Percentiles rank a stretch among this genome's conserved stretches.
Conservation (phyloP, 1,140 invertebrate species). For the Octopus sinensis region DNA sequence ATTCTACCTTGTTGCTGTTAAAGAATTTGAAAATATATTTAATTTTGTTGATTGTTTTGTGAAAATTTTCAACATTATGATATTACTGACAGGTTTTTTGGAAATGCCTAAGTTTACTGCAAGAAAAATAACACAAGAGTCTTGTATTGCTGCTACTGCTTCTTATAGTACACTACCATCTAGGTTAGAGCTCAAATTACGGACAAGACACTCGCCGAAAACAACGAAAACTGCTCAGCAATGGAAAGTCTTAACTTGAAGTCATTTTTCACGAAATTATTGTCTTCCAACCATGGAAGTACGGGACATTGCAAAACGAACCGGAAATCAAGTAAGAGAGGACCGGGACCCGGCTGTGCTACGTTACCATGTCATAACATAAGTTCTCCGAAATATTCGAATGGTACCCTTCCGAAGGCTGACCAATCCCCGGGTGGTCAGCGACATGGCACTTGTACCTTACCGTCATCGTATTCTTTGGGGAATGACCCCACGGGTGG, state of each 20-base stretch:
- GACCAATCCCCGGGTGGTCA: not conserved
- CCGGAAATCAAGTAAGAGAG: not conserved
- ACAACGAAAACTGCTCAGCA: not conserved
- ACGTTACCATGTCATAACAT: not conserved
- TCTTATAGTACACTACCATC: too few relatives aligned
- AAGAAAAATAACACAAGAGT: not conserved
- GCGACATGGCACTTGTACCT: not conserved
- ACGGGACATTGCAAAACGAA: constrained; percentile 1
- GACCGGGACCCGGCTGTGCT: not conserved
- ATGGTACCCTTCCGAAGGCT: not conserved
- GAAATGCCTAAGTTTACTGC: constrained; percentile 5
- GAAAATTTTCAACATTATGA: constrained; percentile 6
- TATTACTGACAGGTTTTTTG: not conserved
- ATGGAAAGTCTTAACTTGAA: constrained; percentile 11
- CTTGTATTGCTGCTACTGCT: too few relatives aligned
- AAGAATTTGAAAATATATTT: too few relatives aligned
- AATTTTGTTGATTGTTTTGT: not conserved
- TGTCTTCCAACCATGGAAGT: constrained; percentile 11
- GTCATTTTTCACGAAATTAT: constrained; percentile 7
- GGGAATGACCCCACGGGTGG: not conserved
- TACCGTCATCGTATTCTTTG: not conserved
- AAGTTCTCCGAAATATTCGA: not conserved
- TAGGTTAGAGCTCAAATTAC: not conserved
- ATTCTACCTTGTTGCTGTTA: too few relatives aligned
- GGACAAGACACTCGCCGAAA: not conserved